Percentiles rank a stretch among this genome's conserved stretches.
These are phyloP conservation scores for Magallana gigas DNA, from an alignment of 1,140 invertebrate genomes.

Conservation along the genomic window DNA sequence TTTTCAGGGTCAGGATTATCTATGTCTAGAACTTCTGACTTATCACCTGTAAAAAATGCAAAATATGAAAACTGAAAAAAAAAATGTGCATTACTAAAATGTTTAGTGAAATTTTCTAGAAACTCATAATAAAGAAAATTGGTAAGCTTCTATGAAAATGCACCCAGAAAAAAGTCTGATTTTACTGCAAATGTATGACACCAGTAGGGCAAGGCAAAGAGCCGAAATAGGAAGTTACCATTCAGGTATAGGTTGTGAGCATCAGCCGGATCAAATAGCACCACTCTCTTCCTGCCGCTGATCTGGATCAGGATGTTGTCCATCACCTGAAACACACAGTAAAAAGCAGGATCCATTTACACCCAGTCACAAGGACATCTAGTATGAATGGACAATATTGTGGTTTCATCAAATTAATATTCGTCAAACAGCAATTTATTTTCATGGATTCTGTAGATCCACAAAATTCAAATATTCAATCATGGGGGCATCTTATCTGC, in stretches of 20 bases:
- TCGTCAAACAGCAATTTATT: background rate
- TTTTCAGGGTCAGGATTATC: conserved; percentile 75
- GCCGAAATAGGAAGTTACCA: conserved; percentile 69
- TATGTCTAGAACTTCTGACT: conserved; percentile 81
- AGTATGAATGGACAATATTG: background rate
- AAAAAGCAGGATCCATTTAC: too few species aligned
- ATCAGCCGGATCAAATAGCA: conserved; percentile 82
- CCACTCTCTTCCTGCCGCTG: conserved; percentile 81
- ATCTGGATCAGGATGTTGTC: conserved; percentile 84
- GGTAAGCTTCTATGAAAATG: too few species aligned
- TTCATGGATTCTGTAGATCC: background rate
- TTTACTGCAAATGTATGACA: too few species aligned
- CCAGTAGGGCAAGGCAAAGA: too few species aligned
- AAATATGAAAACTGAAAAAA: too few species aligned
- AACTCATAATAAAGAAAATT: too few species aligned
- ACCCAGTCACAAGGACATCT: too few species aligned
- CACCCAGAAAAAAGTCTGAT: too few species aligned
- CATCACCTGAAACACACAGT: conserved; percentile 78
- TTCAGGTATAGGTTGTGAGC: conserved; percentile 81
- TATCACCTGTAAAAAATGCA: conserved; percentile 79
- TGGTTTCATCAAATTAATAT: background rate
- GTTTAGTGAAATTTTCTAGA: too few species aligned
- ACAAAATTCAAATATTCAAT: background rate
- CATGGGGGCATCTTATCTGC: too few species aligned
- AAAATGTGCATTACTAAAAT: too few species aligned